These are phyloP conservation scores for Merodon equestris DNA, from an alignment of 2,888 invertebrate genomes.

Conservation along the genomic window DNA sequence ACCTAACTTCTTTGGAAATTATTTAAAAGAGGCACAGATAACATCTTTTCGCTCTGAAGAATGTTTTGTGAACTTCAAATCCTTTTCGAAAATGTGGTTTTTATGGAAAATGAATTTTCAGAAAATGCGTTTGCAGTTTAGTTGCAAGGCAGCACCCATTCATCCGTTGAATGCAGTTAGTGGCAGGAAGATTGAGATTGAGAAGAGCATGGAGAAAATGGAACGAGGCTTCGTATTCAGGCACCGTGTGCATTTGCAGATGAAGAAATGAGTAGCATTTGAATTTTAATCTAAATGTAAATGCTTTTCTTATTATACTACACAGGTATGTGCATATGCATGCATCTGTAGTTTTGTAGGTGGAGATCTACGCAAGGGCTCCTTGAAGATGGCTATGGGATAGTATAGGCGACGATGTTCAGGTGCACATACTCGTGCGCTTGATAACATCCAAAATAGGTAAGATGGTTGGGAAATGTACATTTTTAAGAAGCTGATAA, in stretches of 20 bases:
- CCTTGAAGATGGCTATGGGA: no score
- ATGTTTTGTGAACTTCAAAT: slow-evolving; percentile 28
- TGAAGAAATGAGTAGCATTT: slow-evolving; percentile 14
- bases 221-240: slow-evolving; percentile 1
- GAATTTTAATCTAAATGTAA: slow-evolving; percentile 61
- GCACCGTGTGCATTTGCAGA: slow-evolving; percentile 33
- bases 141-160: slow-evolving; percentile 26
- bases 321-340: no score
- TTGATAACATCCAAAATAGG: no score
- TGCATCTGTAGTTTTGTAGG: no score
- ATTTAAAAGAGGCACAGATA: no score
- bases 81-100: slow-evolving; percentile 38
- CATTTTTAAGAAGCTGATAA: no score
- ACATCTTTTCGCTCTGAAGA: neutral
- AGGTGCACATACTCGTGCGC: no score
- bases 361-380: no score
- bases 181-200: slow-evolving; percentile 34
- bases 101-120: slow-evolving; percentile 45
- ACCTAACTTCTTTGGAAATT: no score
- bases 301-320: slow-evolving; percentile 7
- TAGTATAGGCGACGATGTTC: no score
- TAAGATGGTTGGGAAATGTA: no score
- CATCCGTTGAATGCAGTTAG: slow-evolving; percentile 47
- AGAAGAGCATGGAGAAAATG: neutral
- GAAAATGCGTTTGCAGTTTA: slow-evolving; percentile 19